Evolutionary conservation across 92 coral and sea anemone species (phyloP).

Genomic region (Phenganax marumi): DNA sequence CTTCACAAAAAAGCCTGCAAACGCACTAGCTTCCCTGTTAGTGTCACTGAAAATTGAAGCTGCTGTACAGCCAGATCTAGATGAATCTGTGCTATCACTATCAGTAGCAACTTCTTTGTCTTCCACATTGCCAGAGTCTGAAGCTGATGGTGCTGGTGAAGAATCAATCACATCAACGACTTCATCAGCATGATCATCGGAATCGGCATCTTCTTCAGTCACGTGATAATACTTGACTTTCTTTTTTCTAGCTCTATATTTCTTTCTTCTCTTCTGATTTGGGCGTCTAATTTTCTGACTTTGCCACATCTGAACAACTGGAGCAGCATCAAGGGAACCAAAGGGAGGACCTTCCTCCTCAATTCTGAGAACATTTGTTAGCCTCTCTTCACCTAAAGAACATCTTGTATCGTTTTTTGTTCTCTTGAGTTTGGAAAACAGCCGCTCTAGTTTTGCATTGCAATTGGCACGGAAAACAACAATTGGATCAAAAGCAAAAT

Average conservation of each 20-base stretch:
- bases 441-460: constrained; percentile 74
- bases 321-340: constrained; percentile 55
- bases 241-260: constrained; percentile 41
- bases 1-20: too few species aligned
- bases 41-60: too few species aligned
- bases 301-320: constrained; percentile 60
- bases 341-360: constrained; percentile 57
- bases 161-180: neutral
- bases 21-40: too few species aligned
- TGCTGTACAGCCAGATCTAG: too few species aligned
- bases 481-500: constrained; percentile 64
- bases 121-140: constrained; percentile 1
- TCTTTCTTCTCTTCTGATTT: constrained; percentile 48
- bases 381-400: constrained; percentile 55
- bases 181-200: neutral
- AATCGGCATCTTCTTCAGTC: neutral
- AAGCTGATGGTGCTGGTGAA: neutral
- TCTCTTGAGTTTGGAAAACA: constrained; percentile 67
- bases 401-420: constrained; percentile 63
- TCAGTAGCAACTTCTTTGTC: neutral
- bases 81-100: constrained; percentile 1
- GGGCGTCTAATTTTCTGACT: constrained; percentile 51
- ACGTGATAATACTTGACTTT: constrained; percentile 20
- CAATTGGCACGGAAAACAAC: constrained; percentile 70
- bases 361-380: constrained; percentile 55